Evolutionary conservation across 1,140 invertebrate species (phyloP), one percentile per base, ranked within the genome.

Genomic region (Paralvinella palmiformis): DNA sequence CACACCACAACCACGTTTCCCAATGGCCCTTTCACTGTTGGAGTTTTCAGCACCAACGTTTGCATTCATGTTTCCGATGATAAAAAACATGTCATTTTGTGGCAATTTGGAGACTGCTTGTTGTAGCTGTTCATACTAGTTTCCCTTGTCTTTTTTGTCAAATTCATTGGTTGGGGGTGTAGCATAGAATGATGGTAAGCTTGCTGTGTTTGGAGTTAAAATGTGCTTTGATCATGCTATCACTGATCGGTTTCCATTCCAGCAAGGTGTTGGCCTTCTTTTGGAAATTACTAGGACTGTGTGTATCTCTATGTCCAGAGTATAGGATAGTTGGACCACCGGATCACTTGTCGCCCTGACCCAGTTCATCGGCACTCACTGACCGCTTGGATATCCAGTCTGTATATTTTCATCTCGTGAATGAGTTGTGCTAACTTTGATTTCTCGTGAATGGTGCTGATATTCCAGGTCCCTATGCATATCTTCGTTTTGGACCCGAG

Each of bases 81-180:
- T 48, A n/a, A 48, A 48, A 48, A 48, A 24, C 44, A 48, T 48
- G 44, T 48, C 44, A 48, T 48, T n/a, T 48, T 48, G 44, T 48
- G 10, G 44, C 2, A 48, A n/a, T 48, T 48, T 48, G 44, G 10
- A 2, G 44, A 48, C 10, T 48, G 44, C 44, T 48, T 48, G 44
- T 48, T 48, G 44, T 10, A 48, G 10, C 10, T 48, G 44, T 10
- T 48, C 10, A 24, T 48, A 48, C 44, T 24, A 48, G 44, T 48
- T 24, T 48, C 27, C 44, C 10, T 48, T 48, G 44, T 48, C 44
- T 24, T 48, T 24, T 48, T 48, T 48, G 44, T 48, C 44, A 48
- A 24, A 2, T 10, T 48, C 44, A 48, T 48, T 48, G 10, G 44
- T 2, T 48, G n/a, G 10, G 44, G 2, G 44, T 10, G 44, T 48